phyloP scores from a whole-genome alignment of 2,113 vertebrate genomes.

The Daboia siamensis region DNA sequence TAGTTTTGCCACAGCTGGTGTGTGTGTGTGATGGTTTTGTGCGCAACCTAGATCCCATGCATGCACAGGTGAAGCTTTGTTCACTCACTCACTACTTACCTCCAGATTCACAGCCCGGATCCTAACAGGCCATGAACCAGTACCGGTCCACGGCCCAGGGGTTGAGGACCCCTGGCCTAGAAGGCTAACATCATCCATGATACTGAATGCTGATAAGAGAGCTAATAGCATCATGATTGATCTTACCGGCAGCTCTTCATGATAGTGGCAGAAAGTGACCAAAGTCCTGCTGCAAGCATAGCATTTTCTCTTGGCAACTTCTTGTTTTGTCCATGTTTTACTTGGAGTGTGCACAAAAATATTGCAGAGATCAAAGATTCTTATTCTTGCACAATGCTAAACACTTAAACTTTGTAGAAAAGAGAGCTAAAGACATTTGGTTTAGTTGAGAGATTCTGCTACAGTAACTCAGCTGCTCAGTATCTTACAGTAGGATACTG shows the following conservation, averaged over 20 bases:
- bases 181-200: neutral
- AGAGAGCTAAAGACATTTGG: neutral
- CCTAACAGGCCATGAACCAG: neutral
- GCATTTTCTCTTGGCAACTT: neutral
- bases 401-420: neutral
- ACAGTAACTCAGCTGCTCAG: neutral
- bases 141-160: neutral
- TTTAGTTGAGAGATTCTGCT: neutral
- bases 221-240: neutral
- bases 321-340: neutral
- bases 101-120: neutral
- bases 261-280: neutral
- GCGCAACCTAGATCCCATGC: neutral
- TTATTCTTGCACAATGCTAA: neutral
- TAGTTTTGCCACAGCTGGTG: fast-evolving
- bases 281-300: neutral
- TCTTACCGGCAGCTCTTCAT: neutral
- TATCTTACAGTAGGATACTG: neutral
- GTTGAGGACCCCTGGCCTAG: neutral
- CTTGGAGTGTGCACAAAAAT: neutral
- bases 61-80: neutral
- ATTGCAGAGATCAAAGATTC: neutral
- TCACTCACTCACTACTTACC: neutral
- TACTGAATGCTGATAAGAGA: neutral
- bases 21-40: neutral